Percentiles rank a stretch among this genome's conserved stretches.
These are phyloP conservation scores for Scaptomyza hsui DNA, from an alignment of 1,140 invertebrate genomes.

Conservation along the genomic window DNA sequence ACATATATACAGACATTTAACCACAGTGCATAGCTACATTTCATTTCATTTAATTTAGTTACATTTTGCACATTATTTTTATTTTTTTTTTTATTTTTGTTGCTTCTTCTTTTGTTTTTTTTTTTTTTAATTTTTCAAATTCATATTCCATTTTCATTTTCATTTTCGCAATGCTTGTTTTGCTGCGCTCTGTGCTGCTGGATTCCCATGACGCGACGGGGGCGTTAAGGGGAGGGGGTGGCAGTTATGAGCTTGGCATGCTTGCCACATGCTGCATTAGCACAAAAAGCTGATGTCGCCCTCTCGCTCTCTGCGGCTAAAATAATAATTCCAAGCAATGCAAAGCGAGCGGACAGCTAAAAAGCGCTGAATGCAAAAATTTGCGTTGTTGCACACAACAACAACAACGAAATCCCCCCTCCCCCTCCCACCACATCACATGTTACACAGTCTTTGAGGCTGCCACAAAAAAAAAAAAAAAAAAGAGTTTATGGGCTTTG, in stretches of 20 bases:
- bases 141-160: slow-evolving; percentile 78
- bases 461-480: no score
- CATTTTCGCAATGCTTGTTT: slow-evolving; percentile 22
- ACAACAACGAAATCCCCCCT: background rate
- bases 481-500: slow-evolving; percentile 57
- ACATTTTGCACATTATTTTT: slow-evolving; percentile 57
- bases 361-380: slow-evolving; percentile 12
- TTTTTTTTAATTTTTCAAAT: slow-evolving; percentile 60
- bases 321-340: slow-evolving; percentile 62
- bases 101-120: background rate
- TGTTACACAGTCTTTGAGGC: slow-evolving; percentile 22
- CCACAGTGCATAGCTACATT: slow-evolving; percentile 51
- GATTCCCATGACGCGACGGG: background rate
- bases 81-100: slow-evolving; percentile 19
- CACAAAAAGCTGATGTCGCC: slow-evolving; percentile 58
- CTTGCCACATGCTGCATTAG: slow-evolving; percentile 63
- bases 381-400: background rate
- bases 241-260: no score
- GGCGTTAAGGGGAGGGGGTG: background rate
- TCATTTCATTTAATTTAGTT: slow-evolving; percentile 75
- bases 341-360: slow-evolving; percentile 36
- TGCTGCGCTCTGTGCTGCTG: slow-evolving; percentile 32
- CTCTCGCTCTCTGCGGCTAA: slow-evolving; percentile 51
- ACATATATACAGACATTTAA: background rate
- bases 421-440: background rate